Evolutionary conservation across 2,797 vertebrate genomes (phyloP).

Genomic region (Rallus crepitans): DNA sequence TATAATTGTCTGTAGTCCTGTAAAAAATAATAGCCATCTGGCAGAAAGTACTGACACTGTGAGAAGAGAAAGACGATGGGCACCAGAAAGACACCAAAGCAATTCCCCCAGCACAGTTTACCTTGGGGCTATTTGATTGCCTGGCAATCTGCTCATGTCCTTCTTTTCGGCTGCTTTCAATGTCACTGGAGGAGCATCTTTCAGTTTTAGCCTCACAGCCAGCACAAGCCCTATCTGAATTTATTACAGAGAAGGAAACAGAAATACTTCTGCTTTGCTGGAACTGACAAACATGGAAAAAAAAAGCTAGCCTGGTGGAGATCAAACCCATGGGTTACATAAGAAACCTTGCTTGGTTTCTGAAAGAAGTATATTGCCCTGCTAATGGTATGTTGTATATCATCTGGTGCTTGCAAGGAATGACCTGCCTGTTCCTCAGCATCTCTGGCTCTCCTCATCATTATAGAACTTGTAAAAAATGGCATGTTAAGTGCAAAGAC

Average conservation of each 20-base stretch:
- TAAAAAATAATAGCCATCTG: constrained; percentile 67
- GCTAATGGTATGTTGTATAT: constrained; percentile 25
- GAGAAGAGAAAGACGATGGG: constrained; percentile 1
- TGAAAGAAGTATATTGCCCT: neutral
- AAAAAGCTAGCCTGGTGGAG: constrained; percentile 14
- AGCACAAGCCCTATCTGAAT: neutral
- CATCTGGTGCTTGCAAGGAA: constrained; percentile 1
- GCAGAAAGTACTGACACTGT: constrained; percentile 9
- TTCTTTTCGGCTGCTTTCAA: neutral
- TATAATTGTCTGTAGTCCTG: constrained; percentile 55
- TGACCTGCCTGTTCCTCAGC: constrained; percentile 25
- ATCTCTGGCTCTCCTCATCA: constrained; percentile 43
- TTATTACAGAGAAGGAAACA: constrained; percentile 15
- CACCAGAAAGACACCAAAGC: neutral
- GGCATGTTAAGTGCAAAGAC: constrained; percentile 23
- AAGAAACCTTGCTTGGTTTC: neutral
- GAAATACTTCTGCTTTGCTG: constrained; percentile 45
- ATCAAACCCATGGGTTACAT: constrained; percentile 17
- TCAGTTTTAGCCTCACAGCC: neutral
- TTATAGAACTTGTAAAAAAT: constrained; percentile 34
- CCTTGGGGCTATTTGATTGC: neutral
- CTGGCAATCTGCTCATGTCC: neutral
- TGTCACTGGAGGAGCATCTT: neutral
- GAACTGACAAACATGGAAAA: constrained; percentile 43
- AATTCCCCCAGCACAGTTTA: neutral